phyloP scores from a whole-genome alignment of 2,888 invertebrate species.

The Melanotus villosus region DNA sequence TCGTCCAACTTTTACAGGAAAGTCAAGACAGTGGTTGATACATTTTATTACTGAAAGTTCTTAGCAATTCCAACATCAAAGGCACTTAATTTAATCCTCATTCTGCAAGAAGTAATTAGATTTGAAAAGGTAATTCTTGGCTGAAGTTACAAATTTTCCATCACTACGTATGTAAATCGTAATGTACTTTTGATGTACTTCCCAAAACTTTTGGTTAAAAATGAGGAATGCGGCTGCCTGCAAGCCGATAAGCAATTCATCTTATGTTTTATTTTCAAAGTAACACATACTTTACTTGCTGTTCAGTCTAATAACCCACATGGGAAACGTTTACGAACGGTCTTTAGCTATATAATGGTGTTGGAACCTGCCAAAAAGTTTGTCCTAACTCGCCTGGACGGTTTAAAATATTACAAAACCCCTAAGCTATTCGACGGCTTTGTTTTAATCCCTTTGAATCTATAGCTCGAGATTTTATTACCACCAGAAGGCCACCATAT shows the following conservation, averaged over 20 bases:
- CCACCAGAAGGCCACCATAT: neutral
- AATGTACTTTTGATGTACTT: slow-evolving; percentile 26
- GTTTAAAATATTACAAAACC: slow-evolving; percentile 28
- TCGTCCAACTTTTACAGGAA: slow-evolving; percentile 16
- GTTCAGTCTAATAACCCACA: slow-evolving; percentile 15
- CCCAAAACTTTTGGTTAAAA: neutral
- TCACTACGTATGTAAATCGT: neutral
- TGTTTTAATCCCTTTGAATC: slow-evolving; percentile 23
- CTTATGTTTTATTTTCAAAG: slow-evolving; percentile 10
- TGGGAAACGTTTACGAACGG: slow-evolving; percentile 17
- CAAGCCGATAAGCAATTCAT: slow-evolving; percentile 16
- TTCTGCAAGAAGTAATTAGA: slow-evolving; percentile 23
- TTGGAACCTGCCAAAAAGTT: slow-evolving; percentile 21
- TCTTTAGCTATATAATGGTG: slow-evolving; percentile 8
- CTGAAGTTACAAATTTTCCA: slow-evolving; percentile 2
- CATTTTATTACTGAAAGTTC: slow-evolving; percentile 24
- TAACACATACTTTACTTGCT: slow-evolving; percentile 11
- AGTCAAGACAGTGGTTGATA: slow-evolving; percentile 9
- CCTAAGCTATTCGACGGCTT: slow-evolving; percentile 24
- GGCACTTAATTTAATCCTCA: slow-evolving; percentile 30
- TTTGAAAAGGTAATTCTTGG: slow-evolving; percentile 21
- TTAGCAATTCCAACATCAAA: slow-evolving; percentile 31
- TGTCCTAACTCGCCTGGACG: neutral
- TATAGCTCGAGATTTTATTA: slow-evolving; percentile 11
- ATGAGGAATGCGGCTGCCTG: neutral